Conservation (phyloP, 2,888 invertebrate genomes). For the Agonopterix alstromeriana region DNA sequence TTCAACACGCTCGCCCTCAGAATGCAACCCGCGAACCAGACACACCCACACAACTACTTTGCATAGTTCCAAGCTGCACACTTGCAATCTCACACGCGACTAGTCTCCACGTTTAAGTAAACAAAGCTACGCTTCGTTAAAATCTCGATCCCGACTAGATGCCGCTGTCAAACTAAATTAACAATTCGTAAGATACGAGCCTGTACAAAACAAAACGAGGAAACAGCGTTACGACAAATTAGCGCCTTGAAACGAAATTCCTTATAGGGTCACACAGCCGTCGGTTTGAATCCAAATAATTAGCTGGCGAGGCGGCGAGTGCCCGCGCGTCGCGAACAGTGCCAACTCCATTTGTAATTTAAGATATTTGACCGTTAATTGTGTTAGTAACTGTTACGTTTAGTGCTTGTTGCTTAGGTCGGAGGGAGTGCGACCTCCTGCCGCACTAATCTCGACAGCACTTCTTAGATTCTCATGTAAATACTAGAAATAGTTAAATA, state of each 20-base stretch:
- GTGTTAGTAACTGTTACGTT: slow-evolving; percentile 63
- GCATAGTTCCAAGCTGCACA: slow-evolving; percentile 45
- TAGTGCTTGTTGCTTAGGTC: slow-evolving; percentile 66
- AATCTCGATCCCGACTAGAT: background rate
- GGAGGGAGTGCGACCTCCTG: slow-evolving; percentile 41
- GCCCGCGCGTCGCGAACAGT: slow-evolving; percentile 54
- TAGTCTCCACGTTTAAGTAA: slow-evolving; percentile 6
- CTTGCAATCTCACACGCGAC: slow-evolving; percentile 27
- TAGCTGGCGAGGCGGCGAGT: slow-evolving; percentile 57
- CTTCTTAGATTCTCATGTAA: slow-evolving; percentile 50
- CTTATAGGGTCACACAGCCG: slow-evolving; percentile 45
- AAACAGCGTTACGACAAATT: slow-evolving; percentile 38
- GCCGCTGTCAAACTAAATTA: slow-evolving; percentile 11
- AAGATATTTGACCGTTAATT: slow-evolving; percentile 67
- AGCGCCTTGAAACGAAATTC: slow-evolving; percentile 42
- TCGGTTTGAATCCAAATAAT: slow-evolving; percentile 62
- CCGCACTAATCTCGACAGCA: slow-evolving; percentile 33
- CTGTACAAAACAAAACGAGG: slow-evolving; percentile 28
- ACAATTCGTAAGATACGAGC: slow-evolving; percentile 19
- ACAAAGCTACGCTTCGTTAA: background rate
- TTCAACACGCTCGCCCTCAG: slow-evolving; percentile 63
- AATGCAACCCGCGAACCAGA: slow-evolving; percentile 60
- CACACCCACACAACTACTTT: slow-evolving; percentile 57
- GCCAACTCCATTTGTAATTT: slow-evolving; percentile 68
- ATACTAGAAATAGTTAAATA: slow-evolving; percentile 56